Evolutionary conservation across 2,888 invertebrate species (phyloP), one percentile per base, ranked within the genome.

Genomic region (Bursaphelenchus okinawaensis): DNA sequence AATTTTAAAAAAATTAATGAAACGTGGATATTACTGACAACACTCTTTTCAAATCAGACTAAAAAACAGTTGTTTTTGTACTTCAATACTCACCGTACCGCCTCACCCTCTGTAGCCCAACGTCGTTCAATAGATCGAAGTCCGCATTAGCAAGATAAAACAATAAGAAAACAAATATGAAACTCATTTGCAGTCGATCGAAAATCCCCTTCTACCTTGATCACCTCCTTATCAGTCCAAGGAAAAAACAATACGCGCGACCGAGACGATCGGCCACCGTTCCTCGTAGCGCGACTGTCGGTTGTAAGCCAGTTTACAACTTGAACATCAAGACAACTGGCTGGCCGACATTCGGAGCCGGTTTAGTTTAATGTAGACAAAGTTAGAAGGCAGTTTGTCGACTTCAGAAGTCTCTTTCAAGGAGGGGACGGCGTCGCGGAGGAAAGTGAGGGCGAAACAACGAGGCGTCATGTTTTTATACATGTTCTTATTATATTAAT

Each of bases 21-120:
- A 40, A 56, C 12, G n/a, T 57, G 26, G 26, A 54, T 23, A 22
- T 20, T 31, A 57, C 12, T 57, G 1, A 16, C 61, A 65, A 7
- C 66, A 62, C 64, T 65, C 7, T 63, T 69, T 23, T n/a, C n/a
- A n/a, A n/a, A n/a, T n/a, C n/a, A n/a, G n/a, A n/a, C n/a, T n/a
- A n/a, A n/a, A n/a, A n/a, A n/a, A n/a, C n/a, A n/a, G n/a, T n/a
- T n/a, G n/a, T n/a, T n/a, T n/a, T n/a, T n/a, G n/a, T n/a, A n/a
- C n/a, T 16, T 24, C 61, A 24, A 19, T 27, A 23, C 28, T 62
- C 29, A 66, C 67, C 67, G 51, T 69, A 66, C 31, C 67, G 55
- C 59, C 55, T 27, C 9, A 20, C 27, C 51, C 61, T 22, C n/a
- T 50, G 12, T 40, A n/a, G 40, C n/a, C 40, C 40, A 12, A 40